Evolutionary conservation across 2,113 vertebrate species (phyloP).

Genomic region (Ancistrus triradiatus): DNA sequence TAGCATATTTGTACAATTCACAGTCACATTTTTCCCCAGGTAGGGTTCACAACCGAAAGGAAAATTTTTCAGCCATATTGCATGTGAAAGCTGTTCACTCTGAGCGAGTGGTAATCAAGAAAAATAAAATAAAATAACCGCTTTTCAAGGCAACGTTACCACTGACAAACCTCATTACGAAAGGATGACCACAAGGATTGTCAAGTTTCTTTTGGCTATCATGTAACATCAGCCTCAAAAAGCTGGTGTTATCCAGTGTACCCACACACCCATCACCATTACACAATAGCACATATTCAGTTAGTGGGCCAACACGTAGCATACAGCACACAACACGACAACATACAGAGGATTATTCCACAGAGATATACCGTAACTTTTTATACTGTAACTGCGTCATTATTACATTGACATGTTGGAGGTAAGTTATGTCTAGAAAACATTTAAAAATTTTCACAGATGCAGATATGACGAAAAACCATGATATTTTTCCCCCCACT

Average conservation of each 20-base stretch:
- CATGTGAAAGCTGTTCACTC: slow-evolving; percentile 30
- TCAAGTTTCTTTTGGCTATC: slow-evolving; percentile 38
- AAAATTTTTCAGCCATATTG: slow-evolving; percentile 32
- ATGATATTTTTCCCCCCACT: slow-evolving; percentile 8
- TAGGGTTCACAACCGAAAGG: slow-evolving; percentile 37
- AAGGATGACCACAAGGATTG: slow-evolving; percentile 37
- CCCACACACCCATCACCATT: slow-evolving; percentile 27
- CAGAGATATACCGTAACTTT: slow-evolving; percentile 37
- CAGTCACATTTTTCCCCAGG: slow-evolving; percentile 34
- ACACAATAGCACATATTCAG: slow-evolving; percentile 38
- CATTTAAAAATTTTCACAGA: slow-evolving; percentile 32
- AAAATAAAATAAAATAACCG: slow-evolving; percentile 6
- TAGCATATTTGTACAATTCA: slow-evolving; percentile 39
- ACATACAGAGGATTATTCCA: slow-evolving; percentile 47
- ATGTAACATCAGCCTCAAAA: slow-evolving; percentile 28
- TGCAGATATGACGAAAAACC: slow-evolving; percentile 34
- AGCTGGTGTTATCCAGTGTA: slow-evolving; percentile 43
- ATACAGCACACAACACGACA: slow-evolving; percentile 30
- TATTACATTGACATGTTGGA: slow-evolving; percentile 43
- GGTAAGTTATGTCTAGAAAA: slow-evolving; percentile 43
- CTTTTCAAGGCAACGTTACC: slow-evolving; percentile 37
- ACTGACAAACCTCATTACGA: slow-evolving; percentile 31
- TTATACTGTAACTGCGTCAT: slow-evolving; percentile 15
- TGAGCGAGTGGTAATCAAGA: slow-evolving; percentile 14
- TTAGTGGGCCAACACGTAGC: slow-evolving; percentile 36